These are phyloP conservation scores for Gisinianus flammeolus DNA, from an alignment of 2,888 invertebrate species.

Conservation along the genomic window DNA sequence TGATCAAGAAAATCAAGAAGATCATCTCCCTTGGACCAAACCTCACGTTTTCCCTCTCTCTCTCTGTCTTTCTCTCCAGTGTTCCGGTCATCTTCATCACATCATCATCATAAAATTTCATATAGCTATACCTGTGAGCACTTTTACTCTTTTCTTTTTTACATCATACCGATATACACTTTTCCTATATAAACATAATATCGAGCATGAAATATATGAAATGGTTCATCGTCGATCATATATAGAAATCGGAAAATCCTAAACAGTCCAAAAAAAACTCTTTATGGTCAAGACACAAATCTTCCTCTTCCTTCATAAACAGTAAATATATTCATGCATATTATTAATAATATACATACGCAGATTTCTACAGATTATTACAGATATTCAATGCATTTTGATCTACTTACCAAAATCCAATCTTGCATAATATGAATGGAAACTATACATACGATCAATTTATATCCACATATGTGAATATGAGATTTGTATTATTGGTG, in stretches of 20 bases:
- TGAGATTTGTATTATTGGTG: too few species aligned
- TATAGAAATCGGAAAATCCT: background rate
- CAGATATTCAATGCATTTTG: too few species aligned
- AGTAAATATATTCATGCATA: too few species aligned
- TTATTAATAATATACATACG: too few species aligned
- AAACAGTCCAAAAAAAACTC: background rate
- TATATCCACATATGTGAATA: too few species aligned
- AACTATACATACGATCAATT: too few species aligned
- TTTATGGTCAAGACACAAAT: too few species aligned
- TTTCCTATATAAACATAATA: background rate
- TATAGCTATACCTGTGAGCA: too few species aligned
- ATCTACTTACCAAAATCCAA: too few species aligned
- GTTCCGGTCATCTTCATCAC: background rate
- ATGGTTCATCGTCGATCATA: background rate
- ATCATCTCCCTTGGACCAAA: background rate
- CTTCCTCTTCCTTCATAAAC: too few species aligned
- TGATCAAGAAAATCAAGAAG: conserved; percentile 40
- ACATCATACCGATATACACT: background rate
- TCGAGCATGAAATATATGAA: background rate
- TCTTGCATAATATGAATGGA: too few species aligned
- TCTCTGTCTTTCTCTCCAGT: background rate
- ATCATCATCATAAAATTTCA: conserved; percentile 6
- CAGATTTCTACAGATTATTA: too few species aligned
- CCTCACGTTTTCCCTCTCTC: conserved; percentile 17
- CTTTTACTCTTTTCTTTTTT: background rate